These are phyloP conservation scores for Tamias sibiricus DNA, from an alignment of 2,113 vertebrate genomes.

Conservation along the genomic window DNA sequence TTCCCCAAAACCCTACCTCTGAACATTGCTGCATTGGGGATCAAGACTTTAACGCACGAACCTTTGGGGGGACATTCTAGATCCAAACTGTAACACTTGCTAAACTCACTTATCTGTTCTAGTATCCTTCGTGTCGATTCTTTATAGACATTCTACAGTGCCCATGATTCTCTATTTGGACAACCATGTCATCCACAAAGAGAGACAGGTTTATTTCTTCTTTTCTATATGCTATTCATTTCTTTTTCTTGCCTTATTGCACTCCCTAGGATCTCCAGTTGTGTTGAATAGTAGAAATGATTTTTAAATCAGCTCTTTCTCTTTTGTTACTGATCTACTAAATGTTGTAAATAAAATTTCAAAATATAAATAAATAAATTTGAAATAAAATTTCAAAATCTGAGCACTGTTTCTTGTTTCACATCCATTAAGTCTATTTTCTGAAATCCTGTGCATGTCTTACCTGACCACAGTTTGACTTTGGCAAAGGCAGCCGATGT, in stretches of 20 bases:
- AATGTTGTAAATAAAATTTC: background rate
- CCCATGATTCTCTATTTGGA: background rate
- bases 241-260: conserved; percentile 50
- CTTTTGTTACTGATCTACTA: background rate
- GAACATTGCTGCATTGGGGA: background rate
- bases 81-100: background rate
- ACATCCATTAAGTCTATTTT: background rate
- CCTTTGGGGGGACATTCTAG: background rate
- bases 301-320: background rate
- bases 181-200: background rate
- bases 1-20: background rate
- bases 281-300: background rate
- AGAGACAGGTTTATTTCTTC: background rate
- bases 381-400: background rate
- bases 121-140: background rate
- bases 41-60: background rate
- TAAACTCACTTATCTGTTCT: background rate
- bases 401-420: background rate
- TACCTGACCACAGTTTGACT: background rate
- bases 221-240: background rate
- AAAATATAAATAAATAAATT: no score
- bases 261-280: background rate
- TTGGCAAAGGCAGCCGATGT: background rate
- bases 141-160: background rate
- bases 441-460: background rate